Evolutionary conservation across 2,797 vertebrate genomes (phyloP).

Genomic region (Xiphophorus birchmanni): DNA sequence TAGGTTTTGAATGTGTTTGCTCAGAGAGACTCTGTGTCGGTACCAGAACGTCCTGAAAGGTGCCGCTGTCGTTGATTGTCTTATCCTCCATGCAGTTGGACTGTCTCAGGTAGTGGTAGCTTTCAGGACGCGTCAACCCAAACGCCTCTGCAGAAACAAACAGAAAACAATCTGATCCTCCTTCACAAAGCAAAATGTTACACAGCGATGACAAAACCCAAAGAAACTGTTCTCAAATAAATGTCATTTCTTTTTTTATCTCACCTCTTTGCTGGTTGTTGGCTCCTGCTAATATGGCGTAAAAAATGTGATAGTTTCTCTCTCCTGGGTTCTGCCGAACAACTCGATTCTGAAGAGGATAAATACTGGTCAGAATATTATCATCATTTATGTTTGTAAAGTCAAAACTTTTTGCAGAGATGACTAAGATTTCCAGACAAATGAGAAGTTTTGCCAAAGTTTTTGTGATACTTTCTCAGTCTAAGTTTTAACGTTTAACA

Average conservation of each 20-base stretch:
- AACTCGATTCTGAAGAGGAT: constrained; percentile 88
- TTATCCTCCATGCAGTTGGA: constrained; percentile 85
- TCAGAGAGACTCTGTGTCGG: neutral
- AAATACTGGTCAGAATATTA: neutral
- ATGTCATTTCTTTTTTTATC: accelerated
- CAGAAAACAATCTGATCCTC: neutral
- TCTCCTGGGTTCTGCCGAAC: constrained; percentile 96
- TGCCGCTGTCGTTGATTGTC: constrained; percentile 88
- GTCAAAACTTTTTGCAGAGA: neutral
- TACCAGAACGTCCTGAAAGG: constrained; percentile 90
- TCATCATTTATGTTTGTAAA: neutral
- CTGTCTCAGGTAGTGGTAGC: constrained; percentile 93
- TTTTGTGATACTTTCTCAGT: neutral
- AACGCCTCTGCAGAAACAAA: constrained; percentile 84
- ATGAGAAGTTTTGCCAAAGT: neutral
- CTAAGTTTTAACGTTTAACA: neutral
- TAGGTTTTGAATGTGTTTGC: neutral
- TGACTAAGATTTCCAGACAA: neutral
- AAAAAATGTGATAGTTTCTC: constrained; percentile 98
- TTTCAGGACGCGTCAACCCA: constrained; percentile 86
- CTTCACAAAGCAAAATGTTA: neutral
- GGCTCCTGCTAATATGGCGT: constrained; percentile 92
- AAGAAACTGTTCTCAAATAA: neutral
- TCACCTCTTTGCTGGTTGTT: constrained; percentile 87
- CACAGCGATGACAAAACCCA: neutral